Base-by-base conservation (phyloP, 2,113 vertebrate species). In the Engystomops pustulosus region DNA sequence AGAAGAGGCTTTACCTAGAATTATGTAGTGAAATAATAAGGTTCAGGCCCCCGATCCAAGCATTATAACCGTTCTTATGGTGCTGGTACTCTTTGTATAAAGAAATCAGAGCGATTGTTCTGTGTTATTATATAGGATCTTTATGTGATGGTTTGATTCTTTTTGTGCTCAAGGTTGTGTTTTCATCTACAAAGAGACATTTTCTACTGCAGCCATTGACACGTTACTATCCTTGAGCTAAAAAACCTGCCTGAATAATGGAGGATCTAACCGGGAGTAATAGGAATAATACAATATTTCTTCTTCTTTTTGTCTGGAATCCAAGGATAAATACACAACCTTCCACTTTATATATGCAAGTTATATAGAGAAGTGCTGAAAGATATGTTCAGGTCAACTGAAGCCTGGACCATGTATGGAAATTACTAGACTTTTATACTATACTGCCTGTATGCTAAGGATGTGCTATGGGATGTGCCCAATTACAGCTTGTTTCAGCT, bases 211-310 rank as follows among this genome's bases (percentile, higher is more conserved):
- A 34, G 45, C 25, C 18, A 34, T 34, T 53, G 7, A n/a, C 72
- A 51, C 32, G 10, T 6, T 32, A 47, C 53, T 51, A 53, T 55
- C 47, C 47, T 75, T 75, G 72, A 53, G 72, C 41, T 75, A n/a
- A 53, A 34, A n/a, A 75, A 32, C 45, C 45, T 20, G 34, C 20
- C 17, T 49, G 71, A 74, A 17, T 30, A 10, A 47, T n/a, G n/a
- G 0, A 47, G 47, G 27, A 30, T 18, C 5, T 49, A 38, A 18
- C 38, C 3, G 12, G 8, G 12, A 49, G n/a, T 34, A 20, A 53
- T 36, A 23, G 6, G 41, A 72, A 72, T 72, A 32, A 55, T 55
- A 23, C n/a, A 55, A 55, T n/a, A 55, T 55, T 23, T 4, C 3
- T 60, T 60, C 4, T 60, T 60, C 18, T 76, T 76, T 76, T 30